Conservation (phyloP, 2,797 vertebrate genomes). For the Mus caroli region DNA sequence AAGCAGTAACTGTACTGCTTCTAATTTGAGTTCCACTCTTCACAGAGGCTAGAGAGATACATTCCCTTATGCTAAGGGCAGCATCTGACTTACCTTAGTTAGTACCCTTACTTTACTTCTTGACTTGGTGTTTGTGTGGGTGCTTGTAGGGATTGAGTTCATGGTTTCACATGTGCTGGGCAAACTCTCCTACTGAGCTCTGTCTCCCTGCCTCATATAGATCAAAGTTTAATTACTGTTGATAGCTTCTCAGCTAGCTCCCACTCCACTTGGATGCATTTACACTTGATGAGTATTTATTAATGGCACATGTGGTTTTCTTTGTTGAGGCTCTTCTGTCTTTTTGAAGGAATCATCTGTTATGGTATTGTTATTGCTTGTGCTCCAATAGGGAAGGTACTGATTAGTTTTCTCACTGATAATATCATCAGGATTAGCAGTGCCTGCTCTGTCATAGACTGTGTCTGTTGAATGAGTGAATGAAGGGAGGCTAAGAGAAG, state of each 20-base stretch:
- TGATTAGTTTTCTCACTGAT: not conserved
- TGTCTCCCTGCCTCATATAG: not conserved
- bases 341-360: not conserved
- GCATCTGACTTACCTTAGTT: not conserved
- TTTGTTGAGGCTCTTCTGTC: not conserved
- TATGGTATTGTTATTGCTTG: not conserved
- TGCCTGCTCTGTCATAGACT: not conserved
- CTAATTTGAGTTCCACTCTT: not conserved
- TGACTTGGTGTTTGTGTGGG: not conserved
- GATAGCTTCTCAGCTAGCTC: not conserved
- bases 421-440: not conserved
- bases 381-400: not conserved
- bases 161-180: not conserved
- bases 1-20: constrained; percentile 31
- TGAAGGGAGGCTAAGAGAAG: not conserved
- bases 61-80: not conserved
- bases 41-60: not conserved
- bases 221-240: not conserved
- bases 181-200: not conserved
- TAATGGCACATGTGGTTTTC: not conserved
- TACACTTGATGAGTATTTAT: not conserved
- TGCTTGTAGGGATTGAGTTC: not conserved
- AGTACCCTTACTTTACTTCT: not conserved
- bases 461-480: not conserved
- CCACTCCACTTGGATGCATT: not conserved